Evolutionary conservation across 1,140 invertebrate genomes (phyloP), one percentile per base, ranked within the genome.

Genomic region (Achatina immaculata): DNA sequence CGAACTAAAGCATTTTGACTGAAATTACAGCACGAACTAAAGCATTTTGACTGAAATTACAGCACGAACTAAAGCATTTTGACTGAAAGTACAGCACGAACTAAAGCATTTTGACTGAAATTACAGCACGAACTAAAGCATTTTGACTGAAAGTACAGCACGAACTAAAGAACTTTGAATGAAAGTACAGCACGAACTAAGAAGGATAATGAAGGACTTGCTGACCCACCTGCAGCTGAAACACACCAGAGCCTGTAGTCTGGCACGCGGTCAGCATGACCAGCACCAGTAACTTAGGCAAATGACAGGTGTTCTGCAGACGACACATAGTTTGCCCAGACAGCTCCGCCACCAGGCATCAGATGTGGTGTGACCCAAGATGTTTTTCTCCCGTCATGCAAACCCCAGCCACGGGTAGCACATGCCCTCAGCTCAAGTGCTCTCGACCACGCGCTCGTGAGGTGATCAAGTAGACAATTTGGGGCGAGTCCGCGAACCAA

Each of bases 111-210:
- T n/a, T 66, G 62, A 19, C 14, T 9, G 11, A 66, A 7, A 31
- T 28, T 9, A 31, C 28, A 7, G 19, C 19, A 66, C 19, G 62
- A 31, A 19, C 14, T 19, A 31, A 66, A 9, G 28, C 9, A 19
- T 28, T 66, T n/a, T 16, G 31, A 28, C 14, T 66, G 11, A 24
- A 24, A 51, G 48, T 51, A 51, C 11, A 14, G 48, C 48, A n/a
- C 24, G 48, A 14, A 51, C 11, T 11, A 51, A 51, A 24, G 48
- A 14, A 24, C 24, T 51, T 11, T 31, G 19, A 31, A 19, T n/a
- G 19, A 31, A 66, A 14, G 14, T 7, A 94, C 89, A 97, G 95
- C 93, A 19, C 62, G 19, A 51, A 51, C 11, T 51, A 24, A 24
- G 11, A 11, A 14, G 24, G 24, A 51, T 11, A 51, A 51, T 24